A percentile compares a stretch with the other conserved stretches of the same genome.
Evolutionary conservation across 1,140 invertebrate genomes (phyloP).

Genomic region (Tenebrio molitor): DNA sequence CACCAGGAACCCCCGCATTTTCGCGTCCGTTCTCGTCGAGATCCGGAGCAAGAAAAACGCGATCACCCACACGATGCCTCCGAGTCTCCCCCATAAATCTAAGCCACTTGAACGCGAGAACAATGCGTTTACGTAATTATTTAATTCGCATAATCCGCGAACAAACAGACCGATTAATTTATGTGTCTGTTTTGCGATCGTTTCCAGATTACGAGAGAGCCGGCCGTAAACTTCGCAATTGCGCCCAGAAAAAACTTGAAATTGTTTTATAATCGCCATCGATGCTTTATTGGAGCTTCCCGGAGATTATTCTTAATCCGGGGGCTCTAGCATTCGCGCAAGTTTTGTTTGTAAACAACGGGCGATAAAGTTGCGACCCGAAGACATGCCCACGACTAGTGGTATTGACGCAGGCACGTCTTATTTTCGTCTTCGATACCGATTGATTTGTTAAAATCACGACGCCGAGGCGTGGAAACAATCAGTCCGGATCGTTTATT

Average conservation of each 20-base stretch:
- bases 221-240: background rate
- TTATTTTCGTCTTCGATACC: slow-evolving; percentile 23
- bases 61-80: slow-evolving; percentile 26
- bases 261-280: background rate
- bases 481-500: slow-evolving; percentile 5
- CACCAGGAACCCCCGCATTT: slow-evolving; percentile 8
- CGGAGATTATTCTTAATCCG: slow-evolving; percentile 15
- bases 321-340: background rate
- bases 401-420: slow-evolving; percentile 21
- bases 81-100: slow-evolving; percentile 7
- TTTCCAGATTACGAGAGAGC: slow-evolving; percentile 25
- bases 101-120: slow-evolving; percentile 11
- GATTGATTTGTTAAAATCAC: slow-evolving; percentile 26
- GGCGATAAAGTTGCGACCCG: background rate
- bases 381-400: slow-evolving; percentile 13
- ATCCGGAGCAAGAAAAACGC: background rate
- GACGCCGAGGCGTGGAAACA: slow-evolving; percentile 3
- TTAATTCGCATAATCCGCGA: slow-evolving; percentile 7
- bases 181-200: slow-evolving; percentile 4
- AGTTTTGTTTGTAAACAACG: slow-evolving; percentile 24
- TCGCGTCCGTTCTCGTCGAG: background rate
- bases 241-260: background rate
- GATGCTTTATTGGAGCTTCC: background rate
- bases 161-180: slow-evolving; percentile 25
- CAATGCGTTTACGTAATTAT: slow-evolving; percentile 35